Base-by-base conservation (phyloP, 2,113 vertebrate species). In the Bos indicus region DNA sequence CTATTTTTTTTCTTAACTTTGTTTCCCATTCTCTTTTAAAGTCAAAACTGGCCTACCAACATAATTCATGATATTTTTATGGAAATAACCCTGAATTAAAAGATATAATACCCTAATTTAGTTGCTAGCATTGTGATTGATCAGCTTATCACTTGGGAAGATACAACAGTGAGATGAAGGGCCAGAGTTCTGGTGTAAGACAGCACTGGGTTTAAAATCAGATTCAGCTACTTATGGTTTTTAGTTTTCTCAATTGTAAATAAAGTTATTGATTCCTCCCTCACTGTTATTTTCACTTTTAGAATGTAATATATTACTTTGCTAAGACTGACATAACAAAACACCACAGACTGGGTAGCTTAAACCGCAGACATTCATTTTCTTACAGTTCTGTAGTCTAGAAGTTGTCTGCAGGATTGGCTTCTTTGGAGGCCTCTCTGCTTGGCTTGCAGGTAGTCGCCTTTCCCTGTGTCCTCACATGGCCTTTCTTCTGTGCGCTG, bases 161-260 rank as follows among this genome's bases (percentile, higher is more conserved):
- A 93, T 33, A 54, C 15, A 82, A 9, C 25, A 15, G 67, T 51
- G 33, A 93, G 25, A 54, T 51, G 57, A 52, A 78, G 19, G 28
- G 14, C 5, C 23, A 10, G 10, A 89, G 33, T 77, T 91, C 59
- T 91, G 67, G 11, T 28, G 6, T 36, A 78, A 82, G 40, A 82
- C 8, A 48, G 14, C 52, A n/a, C 54, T 80, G n/a, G 56, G 6
- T 93, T 95, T 90, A 57, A 30, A 81, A 19, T 93, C 52, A 59
- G 25, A 83, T 67, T 64, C 16, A 54, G 36, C 60, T 82, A 83
- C 3, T 59, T 88, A 33, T 7, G 21, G 5, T 85, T 88, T 88
- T 97, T 88, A 81, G 13, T 85, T 96, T 95, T 93, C 77, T 96
- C 56, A 67, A 25, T 11, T 82, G 5, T 48, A 95, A 80, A 80